A percentile compares a stretch with the other conserved stretches of the same genome.
Evolutionary conservation across 2,797 vertebrate genomes (phyloP).

Genomic region (Emys orbicularis): DNA sequence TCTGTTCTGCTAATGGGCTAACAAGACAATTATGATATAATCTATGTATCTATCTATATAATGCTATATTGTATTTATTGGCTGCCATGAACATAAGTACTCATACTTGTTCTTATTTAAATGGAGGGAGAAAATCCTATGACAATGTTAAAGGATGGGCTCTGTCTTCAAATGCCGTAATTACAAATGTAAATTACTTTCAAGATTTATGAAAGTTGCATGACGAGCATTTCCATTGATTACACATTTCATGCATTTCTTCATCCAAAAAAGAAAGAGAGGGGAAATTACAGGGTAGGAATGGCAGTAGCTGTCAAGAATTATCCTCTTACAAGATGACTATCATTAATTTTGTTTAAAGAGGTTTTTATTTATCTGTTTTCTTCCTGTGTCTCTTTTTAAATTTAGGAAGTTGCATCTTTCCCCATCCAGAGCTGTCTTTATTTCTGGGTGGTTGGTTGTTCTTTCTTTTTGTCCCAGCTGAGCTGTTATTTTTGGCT

Average conservation of each 20-base stretch:
- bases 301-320: slow-evolving; percentile 71
- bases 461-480: neutral
- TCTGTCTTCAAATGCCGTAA: slow-evolving; percentile 58
- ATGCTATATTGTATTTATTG: neutral
- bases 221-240: slow-evolving; percentile 68
- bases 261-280: slow-evolving; percentile 64
- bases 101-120: slow-evolving; percentile 43
- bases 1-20: slow-evolving; percentile 18
- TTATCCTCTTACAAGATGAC: slow-evolving; percentile 69
- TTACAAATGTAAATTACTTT: slow-evolving; percentile 66
- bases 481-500: slow-evolving; percentile 62
- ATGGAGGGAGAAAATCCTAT: slow-evolving; percentile 41
- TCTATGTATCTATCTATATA: neutral
- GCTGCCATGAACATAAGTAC: slow-evolving; percentile 17
- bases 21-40: neutral
- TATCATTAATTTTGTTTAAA: slow-evolving; percentile 75
- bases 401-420: slow-evolving; percentile 64
- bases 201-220: slow-evolving; percentile 62
- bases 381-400: slow-evolving; percentile 60
- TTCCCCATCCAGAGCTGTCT: slow-evolving; percentile 41
- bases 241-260: slow-evolving; percentile 74
- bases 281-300: slow-evolving; percentile 57
- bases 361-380: slow-evolving; percentile 64
- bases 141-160: slow-evolving; percentile 47
- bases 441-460: slow-evolving; percentile 52